phyloP scores from a whole-genome alignment of 2,888 invertebrate species.

The Teleogryllus oceanicus region DNA sequence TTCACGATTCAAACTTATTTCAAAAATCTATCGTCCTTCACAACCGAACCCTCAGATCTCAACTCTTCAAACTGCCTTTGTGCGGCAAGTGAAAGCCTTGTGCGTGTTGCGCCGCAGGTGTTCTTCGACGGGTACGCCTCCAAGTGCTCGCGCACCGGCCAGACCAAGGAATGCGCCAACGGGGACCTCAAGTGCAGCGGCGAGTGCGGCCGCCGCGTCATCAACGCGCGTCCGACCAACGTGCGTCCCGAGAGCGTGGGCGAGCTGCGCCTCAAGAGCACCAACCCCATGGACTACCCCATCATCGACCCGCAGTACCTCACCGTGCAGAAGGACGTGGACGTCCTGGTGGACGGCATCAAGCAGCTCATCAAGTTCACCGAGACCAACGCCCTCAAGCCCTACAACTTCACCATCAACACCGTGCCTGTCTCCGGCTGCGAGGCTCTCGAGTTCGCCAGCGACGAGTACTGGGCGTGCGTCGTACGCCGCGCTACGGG shows the following conservation, averaged over 20 bases:
- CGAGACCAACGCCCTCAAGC: conserved; percentile 38
- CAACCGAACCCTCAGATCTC: too few relatives aligned
- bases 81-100: too few relatives aligned
- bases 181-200: conserved; percentile 22
- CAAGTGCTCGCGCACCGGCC: conserved; percentile 55
- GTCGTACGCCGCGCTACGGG: conserved; percentile 39
- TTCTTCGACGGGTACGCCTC: conserved; percentile 65
- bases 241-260: conserved; percentile 45
- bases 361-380: conserved; percentile 48
- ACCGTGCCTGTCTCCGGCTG: conserved; percentile 38
- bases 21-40: too few relatives aligned
- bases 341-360: conserved; percentile 61
- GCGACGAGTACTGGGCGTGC: conserved; percentile 42
- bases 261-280: conserved; percentile 45
- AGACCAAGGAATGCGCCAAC: conserved; percentile 41
- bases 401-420: conserved; percentile 39
- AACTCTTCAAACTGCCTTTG: too few relatives aligned
- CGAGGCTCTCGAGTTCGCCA: conserved; percentile 35
- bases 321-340: conserved; percentile 46
- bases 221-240: conserved; percentile 40
- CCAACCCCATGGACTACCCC: conserved; percentile 52
- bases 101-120: conserved; percentile 47
- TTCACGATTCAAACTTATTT: too few relatives aligned
- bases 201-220: not conserved
- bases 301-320: conserved; percentile 54